A percentile compares a stretch with the other conserved stretches of the same genome.
Evolutionary conservation across 2,888 invertebrate species (phyloP).

Genomic region (Digitonthophagus gazella): DNA sequence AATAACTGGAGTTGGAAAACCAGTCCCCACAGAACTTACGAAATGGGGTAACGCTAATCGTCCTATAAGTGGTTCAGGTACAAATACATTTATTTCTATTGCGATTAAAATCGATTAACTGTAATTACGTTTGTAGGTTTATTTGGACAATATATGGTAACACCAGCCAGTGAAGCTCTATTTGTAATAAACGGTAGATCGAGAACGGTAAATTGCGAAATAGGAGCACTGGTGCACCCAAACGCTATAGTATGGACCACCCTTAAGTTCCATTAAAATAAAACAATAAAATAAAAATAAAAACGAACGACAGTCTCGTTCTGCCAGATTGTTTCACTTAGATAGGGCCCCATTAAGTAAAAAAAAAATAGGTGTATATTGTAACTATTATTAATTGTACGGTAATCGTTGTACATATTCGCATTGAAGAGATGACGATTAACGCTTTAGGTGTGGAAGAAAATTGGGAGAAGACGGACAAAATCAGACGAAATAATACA

Average conservation of each 20-base stretch:
- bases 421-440: conserved; percentile 9
- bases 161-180: conserved; percentile 67
- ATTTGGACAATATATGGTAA: conserved; percentile 71
- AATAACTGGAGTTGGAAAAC: conserved; percentile 69
- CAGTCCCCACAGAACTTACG: conserved; percentile 56
- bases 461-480: conserved; percentile 4
- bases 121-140: conserved; percentile 50
- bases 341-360: not conserved
- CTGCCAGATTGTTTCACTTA: not conserved
- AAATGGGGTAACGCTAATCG: conserved; percentile 67
- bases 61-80: conserved; percentile 63
- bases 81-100: conserved; percentile 5
- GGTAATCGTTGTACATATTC: conserved; percentile 9
- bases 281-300: not conserved
- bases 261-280: conserved; percentile 53
- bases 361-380: conserved; percentile 6
- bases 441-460: conserved; percentile 1
- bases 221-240: conserved; percentile 66
- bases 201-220: conserved; percentile 72
- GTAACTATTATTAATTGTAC: conserved; percentile 8
- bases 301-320: not conserved
- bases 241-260: conserved; percentile 66
- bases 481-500: not conserved
- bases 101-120: not conserved
- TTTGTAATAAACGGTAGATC: conserved; percentile 71